These are phyloP conservation scores for Ridgeia piscesae DNA, from an alignment of 1,140 invertebrate species.

Conservation along the genomic window DNA sequence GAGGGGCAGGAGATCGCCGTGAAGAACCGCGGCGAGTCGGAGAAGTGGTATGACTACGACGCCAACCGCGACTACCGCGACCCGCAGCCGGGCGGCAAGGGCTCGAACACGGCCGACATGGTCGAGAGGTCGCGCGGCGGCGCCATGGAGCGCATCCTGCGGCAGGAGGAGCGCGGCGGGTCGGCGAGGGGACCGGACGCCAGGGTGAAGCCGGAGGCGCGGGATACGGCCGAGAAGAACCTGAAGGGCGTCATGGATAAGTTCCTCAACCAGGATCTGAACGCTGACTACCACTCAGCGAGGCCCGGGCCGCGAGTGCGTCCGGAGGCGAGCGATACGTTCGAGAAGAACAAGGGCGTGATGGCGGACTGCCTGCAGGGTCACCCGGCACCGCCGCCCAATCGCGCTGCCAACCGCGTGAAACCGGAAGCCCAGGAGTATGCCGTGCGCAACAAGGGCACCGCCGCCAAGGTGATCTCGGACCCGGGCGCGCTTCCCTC, in stretches of 20 bases:
- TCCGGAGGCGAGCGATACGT: conserved; percentile 21
- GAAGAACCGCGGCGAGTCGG: conserved; percentile 2
- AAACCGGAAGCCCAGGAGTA: conserved; percentile 22
- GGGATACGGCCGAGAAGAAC: conserved; percentile 19
- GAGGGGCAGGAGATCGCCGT: conserved; percentile 18
- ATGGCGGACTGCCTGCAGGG: conserved; percentile 27
- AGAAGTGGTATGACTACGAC: conserved; percentile 14
- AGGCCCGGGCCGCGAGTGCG: conserved; percentile 14
- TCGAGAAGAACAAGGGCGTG: conserved; percentile 29
- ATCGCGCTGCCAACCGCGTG: not conserved
- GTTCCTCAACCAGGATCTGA: conserved; percentile 18
- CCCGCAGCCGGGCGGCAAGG: too few relatives aligned
- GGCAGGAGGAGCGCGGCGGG: not conserved
- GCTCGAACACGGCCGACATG: not conserved
- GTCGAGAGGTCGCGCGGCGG: conserved; percentile 20
- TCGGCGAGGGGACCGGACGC: not conserved
- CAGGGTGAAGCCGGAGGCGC: conserved; percentile 18
- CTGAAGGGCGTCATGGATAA: conserved; percentile 22
- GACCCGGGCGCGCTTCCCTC: not conserved
- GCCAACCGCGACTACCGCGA: conserved; percentile 7
- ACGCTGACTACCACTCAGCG: conserved; percentile 16
- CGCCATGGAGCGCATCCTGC: not conserved
- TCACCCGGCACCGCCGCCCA: conserved; percentile 10
- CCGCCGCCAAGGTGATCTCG: conserved; percentile 16
- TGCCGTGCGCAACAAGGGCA: conserved; percentile 22